Percentiles rank a stretch among this genome's conserved stretches.
Conservation (phyloP, 2,888 invertebrate genomes). For the Rugalucina vietnamica region DNA sequence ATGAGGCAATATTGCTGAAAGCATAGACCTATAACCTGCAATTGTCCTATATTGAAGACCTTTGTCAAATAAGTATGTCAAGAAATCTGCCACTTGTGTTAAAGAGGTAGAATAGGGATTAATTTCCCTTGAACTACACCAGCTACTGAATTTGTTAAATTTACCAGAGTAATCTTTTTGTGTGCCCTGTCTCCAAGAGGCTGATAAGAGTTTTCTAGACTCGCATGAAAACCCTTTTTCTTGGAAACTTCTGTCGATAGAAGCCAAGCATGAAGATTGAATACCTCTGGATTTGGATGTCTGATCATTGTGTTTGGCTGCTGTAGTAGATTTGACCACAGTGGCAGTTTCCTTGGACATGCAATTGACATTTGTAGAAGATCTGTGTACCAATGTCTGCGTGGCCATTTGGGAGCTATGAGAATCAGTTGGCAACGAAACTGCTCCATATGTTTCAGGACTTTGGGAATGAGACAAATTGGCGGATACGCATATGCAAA, state of each 20-base stretch:
- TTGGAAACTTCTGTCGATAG: slow-evolving; percentile 44
- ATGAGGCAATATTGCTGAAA: slow-evolving; percentile 17
- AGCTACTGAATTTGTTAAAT: slow-evolving; percentile 34
- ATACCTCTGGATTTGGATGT: slow-evolving; percentile 43
- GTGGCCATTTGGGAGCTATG: slow-evolving; percentile 50
- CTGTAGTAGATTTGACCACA: slow-evolving; percentile 18
- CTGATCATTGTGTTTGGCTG: slow-evolving; percentile 44
- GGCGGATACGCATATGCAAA: slow-evolving; percentile 56
- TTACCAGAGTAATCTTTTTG: slow-evolving; percentile 38
- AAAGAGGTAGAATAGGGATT: slow-evolving; percentile 26
- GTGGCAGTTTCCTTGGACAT: slow-evolving; percentile 34
- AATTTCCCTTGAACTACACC: slow-evolving; percentile 37
- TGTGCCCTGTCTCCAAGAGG: slow-evolving; percentile 36
- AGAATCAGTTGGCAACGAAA: slow-evolving; percentile 28
- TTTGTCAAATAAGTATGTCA: slow-evolving; percentile 10
- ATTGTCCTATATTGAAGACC: slow-evolving; percentile 33
- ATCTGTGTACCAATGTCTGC: slow-evolving; percentile 39
- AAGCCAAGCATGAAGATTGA: slow-evolving; percentile 50
- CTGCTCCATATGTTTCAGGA: slow-evolving; percentile 25
- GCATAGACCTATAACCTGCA: slow-evolving; percentile 32
- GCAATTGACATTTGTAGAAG: slow-evolving; percentile 33
- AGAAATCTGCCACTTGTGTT: slow-evolving; percentile 4
- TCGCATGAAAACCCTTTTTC: slow-evolving; percentile 40
- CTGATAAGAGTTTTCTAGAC: slow-evolving; percentile 32
- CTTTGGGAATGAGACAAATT: slow-evolving; percentile 42